Evolutionary conservation across 2,113 vertebrate genomes (phyloP).

Genomic region (Bucco capensis): DNA sequence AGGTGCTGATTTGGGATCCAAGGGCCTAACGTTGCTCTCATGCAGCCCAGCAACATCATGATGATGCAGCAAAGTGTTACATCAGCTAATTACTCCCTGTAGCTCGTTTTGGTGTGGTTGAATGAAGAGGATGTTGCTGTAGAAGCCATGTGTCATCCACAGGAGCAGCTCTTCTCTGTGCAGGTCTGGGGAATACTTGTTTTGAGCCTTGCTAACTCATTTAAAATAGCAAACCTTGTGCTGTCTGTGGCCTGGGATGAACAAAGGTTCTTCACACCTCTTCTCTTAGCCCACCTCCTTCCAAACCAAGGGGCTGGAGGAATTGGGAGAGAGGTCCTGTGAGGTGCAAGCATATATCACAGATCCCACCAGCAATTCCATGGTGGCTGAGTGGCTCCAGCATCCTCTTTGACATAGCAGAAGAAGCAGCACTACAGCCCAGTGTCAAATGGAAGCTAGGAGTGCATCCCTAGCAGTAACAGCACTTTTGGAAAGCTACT

Average conservation of each 20-base stretch:
- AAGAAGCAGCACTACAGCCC: neutral
- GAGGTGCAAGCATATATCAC: neutral
- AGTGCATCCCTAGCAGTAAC: neutral
- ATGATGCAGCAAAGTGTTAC: no score
- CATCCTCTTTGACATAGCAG: neutral
- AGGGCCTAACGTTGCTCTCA: neutral
- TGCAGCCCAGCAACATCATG: neutral
- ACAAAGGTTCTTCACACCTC: neutral
- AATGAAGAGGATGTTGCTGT: neutral
- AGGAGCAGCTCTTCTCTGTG: neutral
- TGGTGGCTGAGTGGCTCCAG: neutral
- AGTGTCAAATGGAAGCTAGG: neutral
- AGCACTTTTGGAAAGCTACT: neutral
- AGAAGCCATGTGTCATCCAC: neutral
- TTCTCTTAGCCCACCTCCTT: neutral
- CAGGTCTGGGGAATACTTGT: neutral
- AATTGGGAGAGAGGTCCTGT: neutral
- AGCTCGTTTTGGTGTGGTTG: neutral
- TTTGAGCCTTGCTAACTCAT: neutral
- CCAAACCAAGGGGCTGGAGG: neutral
- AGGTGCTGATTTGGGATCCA: neutral
- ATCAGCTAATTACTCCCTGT: neutral
- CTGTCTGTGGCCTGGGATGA: neutral
- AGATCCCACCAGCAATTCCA: neutral
- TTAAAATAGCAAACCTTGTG: neutral